These are phyloP conservation scores for Parambassis ranga DNA, from an alignment of 2,797 vertebrate genomes.

Conservation along the genomic window DNA sequence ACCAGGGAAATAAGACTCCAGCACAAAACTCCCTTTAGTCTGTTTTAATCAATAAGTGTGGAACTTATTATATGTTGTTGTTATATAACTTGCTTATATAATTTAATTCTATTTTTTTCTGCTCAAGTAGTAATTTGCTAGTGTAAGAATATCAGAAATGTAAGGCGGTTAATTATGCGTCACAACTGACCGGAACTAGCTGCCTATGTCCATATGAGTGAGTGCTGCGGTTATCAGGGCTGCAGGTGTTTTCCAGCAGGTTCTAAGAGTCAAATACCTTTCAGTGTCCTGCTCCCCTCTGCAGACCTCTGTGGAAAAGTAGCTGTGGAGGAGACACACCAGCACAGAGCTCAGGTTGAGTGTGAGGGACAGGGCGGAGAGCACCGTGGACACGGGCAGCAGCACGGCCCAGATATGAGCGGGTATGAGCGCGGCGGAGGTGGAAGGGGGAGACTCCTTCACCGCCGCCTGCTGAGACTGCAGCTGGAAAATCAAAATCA, in stretches of 20 bases:
- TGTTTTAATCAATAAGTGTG: too few relatives aligned
- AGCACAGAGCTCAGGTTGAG: constrained; percentile 85
- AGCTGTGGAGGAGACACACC: constrained; percentile 88
- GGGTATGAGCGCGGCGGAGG: constrained; percentile 56
- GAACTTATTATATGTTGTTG: too few relatives aligned
- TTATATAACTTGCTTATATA: too few relatives aligned
- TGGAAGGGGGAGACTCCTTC: constrained; percentile 49
- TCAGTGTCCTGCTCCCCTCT: constrained; percentile 77
- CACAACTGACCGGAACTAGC: constrained; percentile 3
- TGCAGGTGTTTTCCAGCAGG: background rate
- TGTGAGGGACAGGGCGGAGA: constrained; percentile 85
- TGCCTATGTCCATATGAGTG: too few relatives aligned
- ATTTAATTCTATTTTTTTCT: too few relatives aligned
- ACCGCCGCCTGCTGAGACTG: constrained; percentile 74
- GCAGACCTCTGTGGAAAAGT: constrained; percentile 86
- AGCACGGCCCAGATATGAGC: constrained; percentile 74
- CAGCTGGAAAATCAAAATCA: constrained; percentile 88
- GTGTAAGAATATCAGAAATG: too few relatives aligned
- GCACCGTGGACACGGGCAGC: constrained; percentile 82
- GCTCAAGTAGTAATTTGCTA: background rate
- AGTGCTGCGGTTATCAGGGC: too few relatives aligned
- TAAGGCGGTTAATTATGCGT: background rate
- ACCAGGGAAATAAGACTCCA: too few relatives aligned
- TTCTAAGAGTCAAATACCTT: constrained; percentile 76
- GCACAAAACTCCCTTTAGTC: too few relatives aligned